phyloP scores from a whole-genome alignment of 92 coral and sea anemone genomes.

The Paragorgia papillata region DNA sequence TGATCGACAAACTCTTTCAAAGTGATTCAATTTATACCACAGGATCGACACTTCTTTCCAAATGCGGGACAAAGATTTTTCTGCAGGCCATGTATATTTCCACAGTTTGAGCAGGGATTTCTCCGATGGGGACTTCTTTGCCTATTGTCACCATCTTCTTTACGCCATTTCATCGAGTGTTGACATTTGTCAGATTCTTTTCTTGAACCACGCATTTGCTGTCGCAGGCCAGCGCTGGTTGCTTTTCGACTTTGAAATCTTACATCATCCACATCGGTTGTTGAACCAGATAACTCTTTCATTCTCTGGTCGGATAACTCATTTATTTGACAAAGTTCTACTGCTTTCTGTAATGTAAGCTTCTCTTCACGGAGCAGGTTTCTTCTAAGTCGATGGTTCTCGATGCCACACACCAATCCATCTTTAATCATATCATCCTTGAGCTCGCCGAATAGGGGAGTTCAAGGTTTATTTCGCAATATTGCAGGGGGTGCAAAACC shows the following conservation, averaged over 20 bases:
- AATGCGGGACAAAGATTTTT: not conserved
- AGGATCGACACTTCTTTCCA: not conserved
- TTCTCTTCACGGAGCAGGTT: conserved; percentile 39
- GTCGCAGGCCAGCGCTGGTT: not conserved
- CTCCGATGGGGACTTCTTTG: not conserved
- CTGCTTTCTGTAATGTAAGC: conserved; percentile 8
- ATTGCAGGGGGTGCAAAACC: too few relatives aligned
- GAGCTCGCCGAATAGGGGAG: conserved; percentile 30
- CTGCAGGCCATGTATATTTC: not conserved
- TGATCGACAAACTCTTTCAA: not conserved
- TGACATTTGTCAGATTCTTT: not conserved
- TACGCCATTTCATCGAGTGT: conserved; percentile 6
- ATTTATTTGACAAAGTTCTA: conserved; percentile 26
- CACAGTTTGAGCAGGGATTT: not conserved
- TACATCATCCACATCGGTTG: conserved; percentile 22
- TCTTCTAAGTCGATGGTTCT: conserved; percentile 22
- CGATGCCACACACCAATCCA: conserved; percentile 20
- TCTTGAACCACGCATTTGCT: not conserved
- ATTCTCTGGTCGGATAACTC: conserved; percentile 41
- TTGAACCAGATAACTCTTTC: conserved; percentile 12
- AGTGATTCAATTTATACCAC: not conserved
- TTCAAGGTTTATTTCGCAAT: conserved; percentile 39
- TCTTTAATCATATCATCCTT: conserved; percentile 42
- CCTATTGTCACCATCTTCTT: too few relatives aligned
- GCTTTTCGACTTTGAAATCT: not conserved